Evolutionary conservation across 2,888 invertebrate species (phyloP), one percentile per base, ranked within the genome.

Genomic region (Chromoteleia sp.): DNA sequence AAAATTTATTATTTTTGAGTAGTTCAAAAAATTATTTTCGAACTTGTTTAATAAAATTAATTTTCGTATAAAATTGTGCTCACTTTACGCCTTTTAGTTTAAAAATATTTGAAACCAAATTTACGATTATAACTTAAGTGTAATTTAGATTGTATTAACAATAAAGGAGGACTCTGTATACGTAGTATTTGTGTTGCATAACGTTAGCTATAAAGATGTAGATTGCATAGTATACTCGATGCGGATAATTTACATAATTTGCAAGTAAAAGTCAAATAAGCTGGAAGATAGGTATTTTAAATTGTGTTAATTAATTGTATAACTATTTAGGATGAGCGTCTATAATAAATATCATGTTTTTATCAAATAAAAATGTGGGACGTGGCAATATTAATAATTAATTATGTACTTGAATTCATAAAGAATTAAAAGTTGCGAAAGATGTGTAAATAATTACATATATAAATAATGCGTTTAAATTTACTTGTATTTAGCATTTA

Each of bases 131-230:
- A 73, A 59, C 5, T 59, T 59, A 41, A 30, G 19, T 50, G 43
- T 68, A 68, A 68, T 76, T 68, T 52, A 68, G 56, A 67, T 59
- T 59, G 52, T 45, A 68, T 68, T 52, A 59, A 67, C 59, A 68
- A 65, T 76, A 59, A 76, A 76, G 43, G 43, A 74, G 65, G 7
- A 59, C 41, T 6, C 50, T 39, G 59, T 25, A 59, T 76, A 59
- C 52, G 52, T 14, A 67, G 58, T 70, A 68, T 70, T 61, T 68
- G 61, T 45, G 76, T 61, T 54, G 54, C 61, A 61, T 70, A 61
- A 59, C 45, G 54, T 70, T 68, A 63, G 61, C 68, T 54, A 70
- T 77, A 70, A 70, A 77, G 76, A 70, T 77, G 68, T 70, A 77
- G 70, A 76, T 76, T 76, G 19, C 54, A 19, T 33, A 4, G 56